Evolutionary conservation across 2,888 invertebrate genomes (phyloP).

Genomic region (Polyommatus iphigenia): DNA sequence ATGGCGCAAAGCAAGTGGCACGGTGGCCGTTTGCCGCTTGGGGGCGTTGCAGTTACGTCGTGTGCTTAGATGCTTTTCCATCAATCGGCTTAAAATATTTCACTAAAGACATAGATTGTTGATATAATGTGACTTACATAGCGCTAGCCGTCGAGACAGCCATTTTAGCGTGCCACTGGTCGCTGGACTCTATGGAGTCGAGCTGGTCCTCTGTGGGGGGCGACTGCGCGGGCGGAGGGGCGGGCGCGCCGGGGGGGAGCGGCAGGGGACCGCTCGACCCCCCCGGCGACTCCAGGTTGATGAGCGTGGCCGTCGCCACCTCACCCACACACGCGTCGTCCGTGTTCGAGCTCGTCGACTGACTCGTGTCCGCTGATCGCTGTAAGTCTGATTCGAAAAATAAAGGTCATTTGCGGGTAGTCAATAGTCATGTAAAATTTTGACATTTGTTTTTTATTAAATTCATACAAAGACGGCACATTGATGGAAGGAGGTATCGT

Average conservation of each 20-base stretch:
- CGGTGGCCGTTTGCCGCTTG: too few relatives aligned
- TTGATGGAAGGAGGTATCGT: neutral
- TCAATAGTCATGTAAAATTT: neutral
- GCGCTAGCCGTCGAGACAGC: constrained; percentile 62
- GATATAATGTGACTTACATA: constrained; percentile 53
- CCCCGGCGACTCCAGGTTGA: constrained; percentile 69
- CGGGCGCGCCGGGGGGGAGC: constrained; percentile 42
- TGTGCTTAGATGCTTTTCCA: too few relatives aligned
- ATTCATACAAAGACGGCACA: neutral
- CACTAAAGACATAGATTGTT: neutral
- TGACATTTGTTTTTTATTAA: neutral
- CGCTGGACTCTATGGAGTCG: constrained; percentile 72
- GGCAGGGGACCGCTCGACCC: constrained; percentile 45
- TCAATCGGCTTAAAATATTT: too few relatives aligned
- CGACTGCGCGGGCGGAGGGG: constrained; percentile 45
- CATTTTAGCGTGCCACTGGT: constrained; percentile 68
- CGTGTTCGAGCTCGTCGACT: constrained; percentile 66
- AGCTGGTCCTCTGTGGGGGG: constrained; percentile 57
- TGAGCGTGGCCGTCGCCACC: constrained; percentile 69
- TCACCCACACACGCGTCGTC: constrained; percentile 62
- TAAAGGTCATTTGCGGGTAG: neutral
- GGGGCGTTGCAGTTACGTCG: too few relatives aligned
- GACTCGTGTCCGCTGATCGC: constrained; percentile 67
- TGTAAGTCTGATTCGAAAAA: constrained; percentile 43
- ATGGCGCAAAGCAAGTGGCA: too few relatives aligned